Evolutionary conservation across 2,888 invertebrate genomes (phyloP), one percentile per base, ranked within the genome.

Genomic region (Cylloceria caligata): DNA sequence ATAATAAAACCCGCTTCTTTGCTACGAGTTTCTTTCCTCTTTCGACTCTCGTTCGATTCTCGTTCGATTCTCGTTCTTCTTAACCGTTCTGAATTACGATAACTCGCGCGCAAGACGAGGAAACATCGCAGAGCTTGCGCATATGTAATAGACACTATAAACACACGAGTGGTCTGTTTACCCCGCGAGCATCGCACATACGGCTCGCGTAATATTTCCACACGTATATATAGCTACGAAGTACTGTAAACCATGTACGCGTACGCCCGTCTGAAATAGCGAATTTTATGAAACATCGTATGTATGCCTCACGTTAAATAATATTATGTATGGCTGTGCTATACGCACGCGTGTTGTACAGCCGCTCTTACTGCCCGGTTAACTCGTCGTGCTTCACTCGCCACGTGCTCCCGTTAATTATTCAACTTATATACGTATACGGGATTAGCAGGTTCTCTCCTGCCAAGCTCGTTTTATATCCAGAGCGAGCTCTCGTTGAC

Each of bases 341-440:
- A 27, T 39, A 19, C 3, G n/a, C 24, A 42, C 27, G 47, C 42
- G 36, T 45, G 42, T n/a, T 27, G 9, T 30, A 57, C 7, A 30
- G 27, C 11, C 34, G 34, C 3, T 27, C 49, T 27, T 21, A 36
- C 39, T 24, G 47, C 19, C 65, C 67, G 73, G 73, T 73, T 74
- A 68, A 62, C 73, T 62, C 79, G 79, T 80, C 79, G 79, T 80
- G 79, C 73, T 80, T 80, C 73, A 80, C 79, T 80, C 79, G 73
- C 79, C 80, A 75, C 80, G 80, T 80, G 80, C 80, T 80, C 75
- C 74, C 80, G 80, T 80, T 80, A 80, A 80, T 80, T 80, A 80
- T 80, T 80, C 80, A 80, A 60, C 60, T 60, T 60, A 75, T 64
- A 65, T 65, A 62, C 57, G 75, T 65, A 80, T 80, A 80, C 80